Base-by-base conservation (phyloP, 2,113 vertebrate species). In the Columba janthina region DNA sequence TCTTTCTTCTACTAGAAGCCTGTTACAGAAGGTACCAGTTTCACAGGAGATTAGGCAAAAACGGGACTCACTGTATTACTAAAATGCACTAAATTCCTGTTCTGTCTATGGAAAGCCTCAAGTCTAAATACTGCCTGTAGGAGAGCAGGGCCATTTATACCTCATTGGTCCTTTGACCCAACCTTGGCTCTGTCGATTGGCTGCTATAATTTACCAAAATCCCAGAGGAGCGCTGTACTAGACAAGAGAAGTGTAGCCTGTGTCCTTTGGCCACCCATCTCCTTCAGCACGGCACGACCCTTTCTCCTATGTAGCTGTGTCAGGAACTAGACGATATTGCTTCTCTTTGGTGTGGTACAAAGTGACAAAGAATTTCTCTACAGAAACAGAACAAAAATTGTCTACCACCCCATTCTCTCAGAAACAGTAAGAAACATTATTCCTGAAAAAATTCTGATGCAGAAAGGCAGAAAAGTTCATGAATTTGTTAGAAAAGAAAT, bases 231-330 rank as follows among this genome's bases (percentile, higher is more conserved):
- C 4, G 2, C 51, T 50, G 32, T 5, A 4, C 31, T 21, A 58
- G 73, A 24, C 38, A 50, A 78, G 48, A 74, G 31, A 80, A 93
- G 57, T 4, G 16, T 38, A 89, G 76, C 15, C 32, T 0, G 0
- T 44, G 66, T 77, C 83, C 67, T 92, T 58, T 19, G 1, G 72
- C 42, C 31, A 8, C 36, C 70, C 42, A 48, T 60, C 32, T n/a
- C n/a, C 53, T 60, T 42, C 44, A 20, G 38, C 26, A 64, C 0
- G 0, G 4, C 11, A 2, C 3, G 34, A 87, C 60, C 51, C 48
- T 58, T 40, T 32, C 54, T 61, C 20, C 62, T 28, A 50, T 21
- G 66, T 9, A 38, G 36, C 74, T 13, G 17, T 26, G 28, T 18
- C 34, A n/a, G 71, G n/a, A 72, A 51, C 62, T 42, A 58, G 78